These are phyloP conservation scores for Stegodyphus mimosarum DNA, from an alignment of 1,140 invertebrate species.

Conservation along the genomic window DNA sequence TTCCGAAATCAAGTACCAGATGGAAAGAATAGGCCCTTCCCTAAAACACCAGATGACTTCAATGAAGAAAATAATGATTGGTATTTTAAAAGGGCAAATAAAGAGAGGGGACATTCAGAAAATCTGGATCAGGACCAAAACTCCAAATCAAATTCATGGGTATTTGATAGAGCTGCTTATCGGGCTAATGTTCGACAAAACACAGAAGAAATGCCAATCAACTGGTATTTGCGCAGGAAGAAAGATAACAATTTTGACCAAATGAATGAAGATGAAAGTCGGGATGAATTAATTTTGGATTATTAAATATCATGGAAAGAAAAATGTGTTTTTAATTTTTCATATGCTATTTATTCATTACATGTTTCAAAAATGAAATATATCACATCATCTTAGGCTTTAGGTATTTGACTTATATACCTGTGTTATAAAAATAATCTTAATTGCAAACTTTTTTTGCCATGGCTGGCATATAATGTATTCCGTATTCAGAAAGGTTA, in stretches of 20 bases:
- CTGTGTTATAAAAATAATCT: neutral
- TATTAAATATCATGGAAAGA: no score
- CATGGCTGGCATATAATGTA: no score
- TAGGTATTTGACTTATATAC: neutral
- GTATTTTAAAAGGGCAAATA: neutral
- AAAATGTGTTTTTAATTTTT: no score
- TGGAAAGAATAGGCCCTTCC: neutral
- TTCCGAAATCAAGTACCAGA: neutral
- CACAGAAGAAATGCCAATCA: neutral
- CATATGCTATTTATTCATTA: neutral
- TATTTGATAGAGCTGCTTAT: conserved; percentile 23
- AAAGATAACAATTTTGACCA: neutral
- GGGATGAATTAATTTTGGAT: no score
- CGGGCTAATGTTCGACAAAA: conserved; percentile 15
- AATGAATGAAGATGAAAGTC: no score
- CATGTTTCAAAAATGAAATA: neutral
- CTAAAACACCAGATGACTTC: neutral
- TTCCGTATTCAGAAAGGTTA: no score
- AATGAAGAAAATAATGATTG: neutral
- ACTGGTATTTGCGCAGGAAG: conserved; percentile 28
- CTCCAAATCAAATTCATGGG: conserved; percentile 4
- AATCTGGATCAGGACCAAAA: neutral
- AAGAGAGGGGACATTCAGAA: neutral
- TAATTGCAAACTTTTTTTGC: no score
- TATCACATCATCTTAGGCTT: neutral